Conservation (phyloP, 2,888 invertebrate species). For the Hyposoter didymator region DNA sequence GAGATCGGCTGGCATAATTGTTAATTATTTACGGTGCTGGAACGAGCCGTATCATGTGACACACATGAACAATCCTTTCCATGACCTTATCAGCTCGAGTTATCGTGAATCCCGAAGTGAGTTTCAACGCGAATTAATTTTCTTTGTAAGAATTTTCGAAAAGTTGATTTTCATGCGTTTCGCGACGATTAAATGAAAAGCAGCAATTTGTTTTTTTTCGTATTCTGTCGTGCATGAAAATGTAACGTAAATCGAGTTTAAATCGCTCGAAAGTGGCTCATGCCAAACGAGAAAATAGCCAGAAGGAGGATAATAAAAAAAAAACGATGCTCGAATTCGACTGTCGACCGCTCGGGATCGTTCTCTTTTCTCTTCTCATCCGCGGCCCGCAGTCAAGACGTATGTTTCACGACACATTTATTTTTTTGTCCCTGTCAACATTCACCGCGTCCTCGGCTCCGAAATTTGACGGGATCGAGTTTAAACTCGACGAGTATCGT, state of each 20-base stretch:
- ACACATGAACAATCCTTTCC: conserved; percentile 94
- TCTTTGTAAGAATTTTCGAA: background rate
- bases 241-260: background rate
- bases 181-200: background rate
- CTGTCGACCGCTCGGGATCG: conserved; percentile 19
- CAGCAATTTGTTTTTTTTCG: background rate
- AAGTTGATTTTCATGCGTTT: no score
- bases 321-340: conserved; percentile 19
- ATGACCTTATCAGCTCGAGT: conserved; percentile 92
- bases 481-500: background rate
- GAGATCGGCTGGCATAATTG: conserved; percentile 89
- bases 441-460: conserved; percentile 2
- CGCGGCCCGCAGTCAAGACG: background rate
- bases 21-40: conserved; percentile 88
- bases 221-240: background rate
- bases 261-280: conserved; percentile 25
- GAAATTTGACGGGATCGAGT: background rate
- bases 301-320: background rate
- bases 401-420: background rate
- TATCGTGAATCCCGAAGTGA: conserved; percentile 93
- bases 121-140: conserved; percentile 7
- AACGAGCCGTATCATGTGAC: conserved; percentile 92
- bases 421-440: background rate
- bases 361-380: conserved; percentile 12
- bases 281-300: conserved; percentile 9